phyloP scores from a whole-genome alignment of 2,888 invertebrate species.

The Rhorus exstirpatorius region DNA sequence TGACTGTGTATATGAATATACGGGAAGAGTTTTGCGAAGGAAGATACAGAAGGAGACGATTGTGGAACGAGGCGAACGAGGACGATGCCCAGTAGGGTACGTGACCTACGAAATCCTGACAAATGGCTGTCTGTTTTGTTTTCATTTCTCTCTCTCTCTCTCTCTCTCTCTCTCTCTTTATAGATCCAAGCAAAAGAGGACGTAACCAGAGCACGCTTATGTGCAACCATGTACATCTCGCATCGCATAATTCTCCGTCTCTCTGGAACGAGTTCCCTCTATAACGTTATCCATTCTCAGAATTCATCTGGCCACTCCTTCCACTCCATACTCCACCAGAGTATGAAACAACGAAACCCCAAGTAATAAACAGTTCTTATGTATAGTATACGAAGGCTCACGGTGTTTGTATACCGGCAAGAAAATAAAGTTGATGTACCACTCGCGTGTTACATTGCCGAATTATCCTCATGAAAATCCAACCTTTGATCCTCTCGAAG shows the following conservation, averaged over 20 bases:
- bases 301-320: slow-evolving; percentile 47
- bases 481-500: slow-evolving; percentile 24
- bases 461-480: slow-evolving; percentile 19
- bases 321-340: neutral
- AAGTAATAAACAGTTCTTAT: slow-evolving; percentile 39
- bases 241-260: slow-evolving; percentile 24
- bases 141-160: slow-evolving; percentile 11
- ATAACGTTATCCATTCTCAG: slow-evolving; percentile 35
- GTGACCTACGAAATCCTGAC: slow-evolving; percentile 69
- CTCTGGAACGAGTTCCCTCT: slow-evolving; percentile 11
- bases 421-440: neutral
- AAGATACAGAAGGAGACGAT: slow-evolving; percentile 25
- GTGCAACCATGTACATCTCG: slow-evolving; percentile 38
- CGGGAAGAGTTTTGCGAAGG: slow-evolving; percentile 37
- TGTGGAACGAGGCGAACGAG: slow-evolving; percentile 24
- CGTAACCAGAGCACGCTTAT: slow-evolving; percentile 47
- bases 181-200: slow-evolving; percentile 27
- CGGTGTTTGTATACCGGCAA: neutral
- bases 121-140: slow-evolving; percentile 56
- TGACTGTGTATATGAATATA: slow-evolving; percentile 14
- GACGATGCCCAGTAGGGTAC: slow-evolving; percentile 54
- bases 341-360: slow-evolving; percentile 29
- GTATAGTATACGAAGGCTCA: neutral
- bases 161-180: slow-evolving; percentile 27
- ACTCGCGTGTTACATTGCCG: slow-evolving; percentile 13